These are phyloP conservation scores for Pomatostomus ruficeps DNA, from an alignment of 2,113 vertebrate genomes.

Conservation along the genomic window DNA sequence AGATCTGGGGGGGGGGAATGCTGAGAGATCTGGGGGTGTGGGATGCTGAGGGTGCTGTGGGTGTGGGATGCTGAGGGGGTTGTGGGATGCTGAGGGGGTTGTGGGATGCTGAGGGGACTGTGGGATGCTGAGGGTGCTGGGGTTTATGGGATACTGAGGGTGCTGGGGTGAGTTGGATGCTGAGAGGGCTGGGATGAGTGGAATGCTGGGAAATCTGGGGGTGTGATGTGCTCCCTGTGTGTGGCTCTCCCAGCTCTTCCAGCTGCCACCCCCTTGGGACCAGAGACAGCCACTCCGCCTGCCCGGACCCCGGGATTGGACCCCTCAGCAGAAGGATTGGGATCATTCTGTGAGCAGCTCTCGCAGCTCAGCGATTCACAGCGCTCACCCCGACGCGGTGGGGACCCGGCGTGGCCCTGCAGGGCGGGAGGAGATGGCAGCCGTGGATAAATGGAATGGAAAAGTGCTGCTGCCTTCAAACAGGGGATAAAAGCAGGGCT, in stretches of 20 bases:
- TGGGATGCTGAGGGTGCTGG: not conserved
- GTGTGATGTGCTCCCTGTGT: too few relatives aligned
- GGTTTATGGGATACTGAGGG: not conserved
- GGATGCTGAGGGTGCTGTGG: not conserved
- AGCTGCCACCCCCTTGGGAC: not conserved
- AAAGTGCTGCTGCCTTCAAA: not conserved
- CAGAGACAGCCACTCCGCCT: not conserved
- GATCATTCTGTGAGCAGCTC: not conserved
- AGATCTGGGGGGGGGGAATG: too few relatives aligned
- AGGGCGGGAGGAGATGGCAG: not conserved
- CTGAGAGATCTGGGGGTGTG: too few relatives aligned
- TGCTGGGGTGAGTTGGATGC: too few relatives aligned
- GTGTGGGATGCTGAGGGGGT: not conserved
- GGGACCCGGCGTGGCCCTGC: not conserved
- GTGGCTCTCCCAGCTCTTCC: not conserved
- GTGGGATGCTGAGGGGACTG: too few relatives aligned
- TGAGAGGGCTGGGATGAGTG: too few relatives aligned
- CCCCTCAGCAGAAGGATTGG: not conserved
- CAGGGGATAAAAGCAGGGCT: not conserved
- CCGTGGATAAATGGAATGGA: not conserved
- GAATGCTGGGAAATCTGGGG: too few relatives aligned
- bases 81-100: not conserved
- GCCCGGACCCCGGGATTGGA: not conserved
- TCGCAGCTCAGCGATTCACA: not conserved
- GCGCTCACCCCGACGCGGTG: not conserved